Base-by-base conservation (phyloP, 1,140 invertebrate genomes). In the Rhynchophorus ferrugineus region DNA sequence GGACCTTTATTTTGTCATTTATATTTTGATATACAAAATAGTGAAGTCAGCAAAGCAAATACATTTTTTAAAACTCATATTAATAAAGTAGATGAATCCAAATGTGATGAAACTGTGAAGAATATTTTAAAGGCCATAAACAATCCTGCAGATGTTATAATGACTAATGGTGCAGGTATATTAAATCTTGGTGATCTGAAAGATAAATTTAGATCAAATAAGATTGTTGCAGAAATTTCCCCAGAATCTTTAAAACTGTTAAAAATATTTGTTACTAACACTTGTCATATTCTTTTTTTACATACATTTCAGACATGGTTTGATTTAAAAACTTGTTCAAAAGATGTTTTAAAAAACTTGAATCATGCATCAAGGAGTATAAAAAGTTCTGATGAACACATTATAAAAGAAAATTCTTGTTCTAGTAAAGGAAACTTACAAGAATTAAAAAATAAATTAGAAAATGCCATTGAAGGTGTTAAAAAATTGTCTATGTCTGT, bases 1-100 rank as follows among this genome's bases (percentile, higher is more conserved):
- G 61, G 59, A 11, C 65, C 68, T 14, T 54, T 69, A 37, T 69
- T 69, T 59, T 67, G 65, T 47, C 65, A 69, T 44, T 53, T 69
- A 17, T 69, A 62, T 52, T 48, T 67, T 20, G 66, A 68, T 42
- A 57, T 69, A 20, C 47, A 61, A 3, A 54, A 60, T 46, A 56
- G 60, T 38, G 59, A 59, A 19, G 56, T 67, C 44, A 50, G 52
- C n/a, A 60, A 66, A 36, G 59, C 65, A 8, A 29, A 51, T 8
- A 52, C 48, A 19, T 69, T 69, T 49, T 65, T 64, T 29, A 63
- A 62, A 39, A 24, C 19, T 16, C 61, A 69, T 55, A 49, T 65
- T 19, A 41, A 54, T 1, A 51, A 42, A 6, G 50, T 67, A 8
- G 61, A 67, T 50, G 61, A 58, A 45, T 38, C 39, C 20, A 67